These are phyloP conservation scores for Diarsia dahlii DNA, from an alignment of 2,888 invertebrate genomes.

Conservation along the genomic window DNA sequence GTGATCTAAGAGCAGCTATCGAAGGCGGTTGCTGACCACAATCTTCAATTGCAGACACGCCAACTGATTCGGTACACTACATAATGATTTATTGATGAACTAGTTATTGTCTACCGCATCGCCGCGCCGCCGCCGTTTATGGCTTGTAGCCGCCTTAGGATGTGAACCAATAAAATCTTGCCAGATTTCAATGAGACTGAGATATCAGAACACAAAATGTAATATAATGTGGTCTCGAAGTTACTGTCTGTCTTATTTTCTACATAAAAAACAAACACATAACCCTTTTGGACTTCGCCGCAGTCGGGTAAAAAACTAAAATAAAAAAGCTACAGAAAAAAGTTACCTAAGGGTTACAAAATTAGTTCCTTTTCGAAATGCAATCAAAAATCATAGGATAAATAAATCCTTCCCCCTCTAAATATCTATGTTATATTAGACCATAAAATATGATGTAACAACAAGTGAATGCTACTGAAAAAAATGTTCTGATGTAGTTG, in stretches of 20 bases:
- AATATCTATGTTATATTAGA: not conserved
- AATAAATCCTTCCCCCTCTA: not conserved
- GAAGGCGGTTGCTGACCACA: not conserved
- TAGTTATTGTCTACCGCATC: not conserved
- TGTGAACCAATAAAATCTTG: conserved; percentile 31
- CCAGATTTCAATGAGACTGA: conserved; percentile 40
- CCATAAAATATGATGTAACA: not conserved
- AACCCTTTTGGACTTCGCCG: no score
- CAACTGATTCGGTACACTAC: not conserved
- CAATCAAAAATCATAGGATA: conserved; percentile 1
- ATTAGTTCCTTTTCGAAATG: not conserved
- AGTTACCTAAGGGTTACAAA: not conserved
- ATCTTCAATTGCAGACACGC: not conserved
- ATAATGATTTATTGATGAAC: no score
- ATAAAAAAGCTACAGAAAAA: not conserved
- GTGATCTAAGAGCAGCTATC: conserved; percentile 18
- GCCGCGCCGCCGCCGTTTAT: not conserved
- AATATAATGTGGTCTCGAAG: not conserved
- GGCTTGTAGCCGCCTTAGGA: not conserved
- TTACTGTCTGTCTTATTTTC: conserved; percentile 1
- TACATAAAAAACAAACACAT: not conserved
- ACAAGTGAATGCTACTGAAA: not conserved
- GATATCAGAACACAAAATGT: conserved; percentile 20
- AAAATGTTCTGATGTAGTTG: conserved; percentile 1
- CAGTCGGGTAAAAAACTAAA: not conserved